phyloP scores from a whole-genome alignment of 2,113 vertebrate genomes.

The Caranx ignobilis region DNA sequence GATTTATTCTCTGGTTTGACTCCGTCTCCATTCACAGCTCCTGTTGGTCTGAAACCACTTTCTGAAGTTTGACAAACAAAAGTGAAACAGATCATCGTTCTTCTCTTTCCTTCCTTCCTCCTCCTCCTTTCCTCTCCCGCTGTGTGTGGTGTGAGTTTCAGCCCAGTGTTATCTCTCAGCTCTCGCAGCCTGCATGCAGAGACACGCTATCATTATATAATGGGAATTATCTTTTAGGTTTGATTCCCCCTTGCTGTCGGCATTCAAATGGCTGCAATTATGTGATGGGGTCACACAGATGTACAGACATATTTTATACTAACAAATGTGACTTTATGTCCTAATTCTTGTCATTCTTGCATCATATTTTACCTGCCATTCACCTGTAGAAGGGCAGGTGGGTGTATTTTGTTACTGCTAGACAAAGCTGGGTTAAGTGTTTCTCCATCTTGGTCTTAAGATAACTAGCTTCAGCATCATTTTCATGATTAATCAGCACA shows the following conservation, averaged over 20 bases:
- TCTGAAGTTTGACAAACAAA: slow-evolving; percentile 27
- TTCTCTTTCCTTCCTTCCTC: slow-evolving; percentile 8
- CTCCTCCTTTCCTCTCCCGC: neutral
- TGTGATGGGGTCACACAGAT: slow-evolving; percentile 21
- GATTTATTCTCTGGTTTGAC: neutral
- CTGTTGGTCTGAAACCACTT: neutral
- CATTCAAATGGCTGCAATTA: slow-evolving; percentile 47
- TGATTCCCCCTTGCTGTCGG: slow-evolving; percentile 65
- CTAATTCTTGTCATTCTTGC: neutral
- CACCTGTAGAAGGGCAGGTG: neutral
- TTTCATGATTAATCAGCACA: neutral
- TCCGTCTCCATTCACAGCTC: slow-evolving; percentile 2
- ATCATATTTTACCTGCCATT: neutral
- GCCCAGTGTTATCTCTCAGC: slow-evolving; percentile 5
- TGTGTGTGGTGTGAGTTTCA: slow-evolving; percentile 9
- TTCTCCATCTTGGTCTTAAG: neutral
- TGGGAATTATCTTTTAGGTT: slow-evolving; percentile 46
- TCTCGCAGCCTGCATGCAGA: slow-evolving; percentile 38
- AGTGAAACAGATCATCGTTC: slow-evolving; percentile 26
- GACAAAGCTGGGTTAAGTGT: neutral
- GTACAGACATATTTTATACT: neutral
- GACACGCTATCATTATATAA: slow-evolving; percentile 63
- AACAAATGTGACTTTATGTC: slow-evolving; percentile 9
- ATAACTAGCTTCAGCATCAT: neutral
- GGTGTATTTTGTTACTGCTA: neutral